phyloP scores from a whole-genome alignment of 1,140 invertebrate genomes.

The Ladona fulva region DNA sequence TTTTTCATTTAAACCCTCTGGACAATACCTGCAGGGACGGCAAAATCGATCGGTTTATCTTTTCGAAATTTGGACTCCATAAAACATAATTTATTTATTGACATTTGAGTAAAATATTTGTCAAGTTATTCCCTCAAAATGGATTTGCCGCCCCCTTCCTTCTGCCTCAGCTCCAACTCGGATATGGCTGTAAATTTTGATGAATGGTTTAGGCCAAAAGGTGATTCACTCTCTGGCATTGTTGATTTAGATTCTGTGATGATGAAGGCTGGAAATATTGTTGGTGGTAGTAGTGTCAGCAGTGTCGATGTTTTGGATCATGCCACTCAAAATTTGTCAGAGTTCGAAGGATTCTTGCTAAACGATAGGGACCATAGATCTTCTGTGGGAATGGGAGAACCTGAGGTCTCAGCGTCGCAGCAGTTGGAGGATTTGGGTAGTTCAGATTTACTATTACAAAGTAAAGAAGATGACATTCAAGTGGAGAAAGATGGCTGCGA shows the following conservation, averaged over 20 bases:
- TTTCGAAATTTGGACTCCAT: too few species aligned
- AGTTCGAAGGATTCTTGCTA: background rate
- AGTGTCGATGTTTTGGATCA: background rate
- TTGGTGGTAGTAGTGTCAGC: background rate
- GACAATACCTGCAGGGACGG: too few species aligned
- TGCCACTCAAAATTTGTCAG: background rate
- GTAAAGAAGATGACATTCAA: background rate
- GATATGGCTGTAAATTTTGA: conserved; percentile 2
- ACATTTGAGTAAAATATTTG: too few species aligned
- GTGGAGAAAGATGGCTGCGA: background rate
- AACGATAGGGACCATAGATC: background rate
- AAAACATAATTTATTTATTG: too few species aligned
- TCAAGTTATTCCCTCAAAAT: background rate
- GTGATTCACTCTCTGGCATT: background rate
- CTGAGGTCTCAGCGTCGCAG: background rate
- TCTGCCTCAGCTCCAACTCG: background rate
- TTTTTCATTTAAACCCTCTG: too few species aligned
- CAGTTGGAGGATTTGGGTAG: background rate
- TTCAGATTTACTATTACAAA: background rate
- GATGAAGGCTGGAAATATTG: background rate
- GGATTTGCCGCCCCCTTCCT: background rate
- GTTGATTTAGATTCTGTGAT: background rate
- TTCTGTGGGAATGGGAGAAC: background rate
- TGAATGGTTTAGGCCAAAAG: background rate
- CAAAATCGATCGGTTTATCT: too few species aligned